Base-by-base conservation (phyloP, 2,888 invertebrate species). In the Tyria jacobaeae region DNA sequence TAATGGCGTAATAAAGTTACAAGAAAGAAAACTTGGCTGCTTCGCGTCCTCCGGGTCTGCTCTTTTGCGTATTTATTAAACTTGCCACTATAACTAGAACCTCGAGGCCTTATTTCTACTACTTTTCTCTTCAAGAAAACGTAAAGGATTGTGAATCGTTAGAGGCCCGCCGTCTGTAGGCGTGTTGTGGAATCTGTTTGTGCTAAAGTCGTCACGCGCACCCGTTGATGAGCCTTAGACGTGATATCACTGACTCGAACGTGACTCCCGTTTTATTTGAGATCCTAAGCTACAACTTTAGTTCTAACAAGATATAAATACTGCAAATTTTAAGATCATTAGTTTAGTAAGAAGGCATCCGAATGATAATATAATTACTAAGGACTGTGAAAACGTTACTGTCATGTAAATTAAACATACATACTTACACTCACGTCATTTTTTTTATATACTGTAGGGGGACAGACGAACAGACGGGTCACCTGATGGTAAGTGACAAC, bases 181-280 rank as follows among this genome's bases (percentile, higher is more conserved):
- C 77, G 78, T 88, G 84, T 90, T 88, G 83, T 85, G 87, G 89
- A 93, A 94, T 93, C 94, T 92, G 94, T 92, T 92, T 91, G 91
- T 86, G 86, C 85, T 90, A 90, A 91, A 94, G 91, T 91, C 92
- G 93, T 93, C 93, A 94, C 93, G 93, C 90, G 88, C 94, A 84
- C 76, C 88, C 90, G 85, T 90, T 94, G 93, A 94, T 94, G 94
- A 94, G 93, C 86, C 87, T 87, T 85, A 88, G 92, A 92, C 94
- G 93, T 94, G 94, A 90, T 92, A 93, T 93, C 92, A 92, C 93
- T 92, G 90, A 90, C 84, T 91, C 75, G 89, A 87, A 93, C 93
- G 93, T 94, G 93, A 89, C 86, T 85, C 86, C 80, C 84, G 83
- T 85, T 90, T 92, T 90, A 90, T 89, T 88, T 81, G 84, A 83